Percentiles rank a stretch among this genome's conserved stretches.
phyloP scores from a whole-genome alignment of 2,888 invertebrate species.

The Eupelmus urozonus region DNA sequence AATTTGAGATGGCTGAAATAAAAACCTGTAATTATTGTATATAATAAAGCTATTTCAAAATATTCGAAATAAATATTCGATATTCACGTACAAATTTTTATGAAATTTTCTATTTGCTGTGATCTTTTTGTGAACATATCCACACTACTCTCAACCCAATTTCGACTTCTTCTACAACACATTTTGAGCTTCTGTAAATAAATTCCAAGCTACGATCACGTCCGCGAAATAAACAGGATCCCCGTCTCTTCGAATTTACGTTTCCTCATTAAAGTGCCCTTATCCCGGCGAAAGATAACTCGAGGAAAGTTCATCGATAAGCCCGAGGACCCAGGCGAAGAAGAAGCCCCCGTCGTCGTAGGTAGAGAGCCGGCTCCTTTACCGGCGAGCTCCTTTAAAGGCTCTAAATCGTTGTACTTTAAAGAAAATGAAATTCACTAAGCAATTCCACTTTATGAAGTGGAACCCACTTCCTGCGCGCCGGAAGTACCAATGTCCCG shows the following conservation, averaged over 20 bases:
- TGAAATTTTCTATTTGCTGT: no score
- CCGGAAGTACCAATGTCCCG: slow-evolving; percentile 52
- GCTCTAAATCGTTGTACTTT: slow-evolving; percentile 54
- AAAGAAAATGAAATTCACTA: slow-evolving; percentile 57
- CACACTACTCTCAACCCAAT: no score
- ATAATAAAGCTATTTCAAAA: no score
- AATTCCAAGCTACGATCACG: no score
- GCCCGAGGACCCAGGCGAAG: not conserved
- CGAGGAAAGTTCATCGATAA: slow-evolving; percentile 45
- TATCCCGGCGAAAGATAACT: slow-evolving; percentile 21
- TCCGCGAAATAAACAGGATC: slow-evolving; percentile 42
- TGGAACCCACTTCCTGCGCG: slow-evolving; percentile 49
- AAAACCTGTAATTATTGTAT: no score
- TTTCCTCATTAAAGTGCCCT: slow-evolving; percentile 16
- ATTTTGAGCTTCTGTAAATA: no score
- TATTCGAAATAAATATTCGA: no score
- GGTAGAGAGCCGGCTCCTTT: slow-evolving; percentile 12
- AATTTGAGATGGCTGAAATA: no score
- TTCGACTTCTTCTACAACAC: no score
- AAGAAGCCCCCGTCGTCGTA: no score
- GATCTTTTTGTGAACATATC: no score
- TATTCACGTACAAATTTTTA: no score
- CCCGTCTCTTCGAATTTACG: slow-evolving; percentile 17
- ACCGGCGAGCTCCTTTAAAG: slow-evolving; percentile 39
- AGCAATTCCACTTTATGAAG: slow-evolving; percentile 57